phyloP scores from a whole-genome alignment of 2,888 invertebrate genomes.

The Caenorhabditis parvicauda region DNA sequence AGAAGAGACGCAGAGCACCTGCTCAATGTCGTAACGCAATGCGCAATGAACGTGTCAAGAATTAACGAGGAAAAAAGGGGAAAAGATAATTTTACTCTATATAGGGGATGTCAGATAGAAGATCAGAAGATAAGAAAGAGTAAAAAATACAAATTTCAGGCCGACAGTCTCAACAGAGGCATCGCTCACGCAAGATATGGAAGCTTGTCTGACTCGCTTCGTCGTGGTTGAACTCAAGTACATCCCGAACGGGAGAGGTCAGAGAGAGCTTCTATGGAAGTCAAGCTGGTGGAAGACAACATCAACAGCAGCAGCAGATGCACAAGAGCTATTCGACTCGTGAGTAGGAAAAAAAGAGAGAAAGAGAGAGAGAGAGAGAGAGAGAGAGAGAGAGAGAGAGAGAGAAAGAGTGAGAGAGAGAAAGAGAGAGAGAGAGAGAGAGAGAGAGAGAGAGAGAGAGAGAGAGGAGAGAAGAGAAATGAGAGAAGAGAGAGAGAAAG shows the following conservation, averaged over 20 bases:
- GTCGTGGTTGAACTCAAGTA: slow-evolving; percentile 58
- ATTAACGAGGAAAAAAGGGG: too few relatives aligned
- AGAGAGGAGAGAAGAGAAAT: slow-evolving; percentile 50
- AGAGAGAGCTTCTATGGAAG: slow-evolving; percentile 33
- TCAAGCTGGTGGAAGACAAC: slow-evolving; percentile 15
- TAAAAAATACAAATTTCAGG: slow-evolving; percentile 20
- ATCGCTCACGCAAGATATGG: slow-evolving; percentile 58
- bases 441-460: background rate
- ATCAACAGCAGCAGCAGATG: slow-evolving; percentile 22
- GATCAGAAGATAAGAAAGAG: background rate
- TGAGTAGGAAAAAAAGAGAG: slow-evolving; percentile 5
- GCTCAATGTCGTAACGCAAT: too few relatives aligned
- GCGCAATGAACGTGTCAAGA: too few relatives aligned
- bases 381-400: background rate
- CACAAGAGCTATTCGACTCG: slow-evolving; percentile 61
- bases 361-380: background rate
- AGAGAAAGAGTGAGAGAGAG: background rate
- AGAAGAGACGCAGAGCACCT: too few relatives aligned
- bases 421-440: background rate
- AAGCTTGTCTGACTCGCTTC: slow-evolving; percentile 56
- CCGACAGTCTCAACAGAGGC: slow-evolving; percentile 41
- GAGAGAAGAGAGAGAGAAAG: slow-evolving; percentile 25
- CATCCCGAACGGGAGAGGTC: slow-evolving; percentile 59
- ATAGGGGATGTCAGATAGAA: too few relatives aligned
- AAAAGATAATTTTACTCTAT: too few relatives aligned